phyloP scores from a whole-genome alignment of 1,140 invertebrate species.

The Acromyrmex charruanus region DNA sequence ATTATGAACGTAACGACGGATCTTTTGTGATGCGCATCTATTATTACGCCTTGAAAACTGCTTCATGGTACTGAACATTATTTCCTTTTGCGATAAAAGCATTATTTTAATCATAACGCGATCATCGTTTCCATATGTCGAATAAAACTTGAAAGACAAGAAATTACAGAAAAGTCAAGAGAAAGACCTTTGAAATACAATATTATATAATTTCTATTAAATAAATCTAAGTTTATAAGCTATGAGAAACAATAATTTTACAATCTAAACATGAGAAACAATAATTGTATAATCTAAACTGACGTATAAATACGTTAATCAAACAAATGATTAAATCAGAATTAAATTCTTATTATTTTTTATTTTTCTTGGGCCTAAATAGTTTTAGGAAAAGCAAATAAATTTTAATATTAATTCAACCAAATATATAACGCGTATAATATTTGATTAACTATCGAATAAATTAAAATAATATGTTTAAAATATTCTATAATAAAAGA shows the following conservation, averaged over 20 bases:
- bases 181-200: background rate
- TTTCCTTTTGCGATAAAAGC: background rate
- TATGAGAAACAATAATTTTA: no score
- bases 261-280: no score
- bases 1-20: constrained; percentile 33
- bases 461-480: no score
- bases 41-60: constrained; percentile 26
- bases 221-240: no score
- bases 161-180: background rate
- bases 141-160: background rate
- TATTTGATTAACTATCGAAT: no score
- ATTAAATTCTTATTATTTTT: background rate
- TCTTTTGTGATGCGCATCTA: constrained; percentile 40
- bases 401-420: no score
- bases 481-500: background rate
- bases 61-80: background rate
- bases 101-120: background rate
- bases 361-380: no score
- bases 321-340: background rate
- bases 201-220: background rate
- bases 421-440: no score
- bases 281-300: background rate
- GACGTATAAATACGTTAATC: background rate
- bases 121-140: background rate
- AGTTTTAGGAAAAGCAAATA: no score